Conservation (phyloP, 2,888 invertebrate species). For the Aradus depressus region DNA sequence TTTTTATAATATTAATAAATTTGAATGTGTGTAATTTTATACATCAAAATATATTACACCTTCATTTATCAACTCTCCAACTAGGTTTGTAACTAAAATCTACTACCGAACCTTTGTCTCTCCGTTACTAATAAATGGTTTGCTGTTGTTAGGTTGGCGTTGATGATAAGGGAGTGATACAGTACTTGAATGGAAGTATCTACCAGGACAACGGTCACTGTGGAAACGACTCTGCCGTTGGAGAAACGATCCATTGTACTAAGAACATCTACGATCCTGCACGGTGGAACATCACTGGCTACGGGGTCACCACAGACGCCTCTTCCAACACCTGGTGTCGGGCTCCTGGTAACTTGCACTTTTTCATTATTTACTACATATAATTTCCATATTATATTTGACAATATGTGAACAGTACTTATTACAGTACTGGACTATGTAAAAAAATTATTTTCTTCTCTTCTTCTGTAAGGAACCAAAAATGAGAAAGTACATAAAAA, state of each 20-base stretch:
- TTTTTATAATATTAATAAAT: too few species aligned
- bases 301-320: constrained; percentile 48
- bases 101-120: too few species aligned
- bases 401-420: neutral
- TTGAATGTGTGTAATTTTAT: too few species aligned
- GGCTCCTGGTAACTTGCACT: constrained; percentile 51
- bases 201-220: constrained; percentile 42
- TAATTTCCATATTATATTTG: constrained; percentile 6
- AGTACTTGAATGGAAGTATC: constrained; percentile 46
- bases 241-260: neutral
- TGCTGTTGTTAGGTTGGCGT: constrained; percentile 42
- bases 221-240: constrained; percentile 23
- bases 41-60: too few species aligned
- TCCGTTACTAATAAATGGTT: too few species aligned
- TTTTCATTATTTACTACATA: neutral
- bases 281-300: constrained; percentile 44
- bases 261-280: constrained; percentile 46
- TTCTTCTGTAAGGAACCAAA: too few species aligned
- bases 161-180: constrained; percentile 51
- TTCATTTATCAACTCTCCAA: too few species aligned
- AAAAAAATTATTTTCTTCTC: too few species aligned
- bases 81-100: too few species aligned
- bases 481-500: too few species aligned
- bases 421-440: too few species aligned
- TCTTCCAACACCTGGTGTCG: constrained; percentile 58